Base-by-base conservation (phyloP, 2,797 vertebrate genomes). In the Lutjanus argentimaculatus region DNA sequence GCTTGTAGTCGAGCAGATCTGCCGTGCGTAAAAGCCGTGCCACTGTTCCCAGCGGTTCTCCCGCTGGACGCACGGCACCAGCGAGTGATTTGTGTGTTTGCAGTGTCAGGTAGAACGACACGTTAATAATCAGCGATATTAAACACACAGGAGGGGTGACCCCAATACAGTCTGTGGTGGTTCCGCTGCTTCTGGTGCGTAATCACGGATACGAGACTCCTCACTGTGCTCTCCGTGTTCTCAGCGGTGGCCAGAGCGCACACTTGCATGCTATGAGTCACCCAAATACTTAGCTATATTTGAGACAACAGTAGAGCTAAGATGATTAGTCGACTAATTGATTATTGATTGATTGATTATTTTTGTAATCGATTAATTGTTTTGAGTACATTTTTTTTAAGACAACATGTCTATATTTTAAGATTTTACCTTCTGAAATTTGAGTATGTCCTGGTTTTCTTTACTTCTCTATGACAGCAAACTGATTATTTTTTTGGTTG, bases 1-100 rank as follows among this genome's bases (percentile, higher is more conserved):
- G 2, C 8, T 4, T 21, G 40, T 30, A 43, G 14, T 66, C 6
- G 5, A 49, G 30, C 15, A 51, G 53, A 66, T 42, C 5, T 16
- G 19, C 13, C 42, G 66, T 83, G 84, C 85, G 87, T 89, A 90
- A 89, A 84, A 79, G 65, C 64, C 0, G 45, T 49, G 55, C 45
- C 71, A 51, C 70, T 8, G 40, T 7, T 79, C 15, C 15, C 30
- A 25, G 17, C 48, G 7, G 40, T 7, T n/a, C 7, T 42, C 19
- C 4, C 4, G 10, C 48, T 73, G 45, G 73, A 49, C 67, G 72
- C 80, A 69, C 46, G 17, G 15, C 67, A 36, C 0, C 55, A n/a
- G 22, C 42, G 17, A 46, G 17, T 45, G n/a, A 49, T 17, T 36
- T 42, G 19, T 48, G 36, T 49, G 16, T 58, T 61, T 21, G 15